Conservation (phyloP, 2,113 vertebrate genomes). For the Seriola rivoliana region DNA sequence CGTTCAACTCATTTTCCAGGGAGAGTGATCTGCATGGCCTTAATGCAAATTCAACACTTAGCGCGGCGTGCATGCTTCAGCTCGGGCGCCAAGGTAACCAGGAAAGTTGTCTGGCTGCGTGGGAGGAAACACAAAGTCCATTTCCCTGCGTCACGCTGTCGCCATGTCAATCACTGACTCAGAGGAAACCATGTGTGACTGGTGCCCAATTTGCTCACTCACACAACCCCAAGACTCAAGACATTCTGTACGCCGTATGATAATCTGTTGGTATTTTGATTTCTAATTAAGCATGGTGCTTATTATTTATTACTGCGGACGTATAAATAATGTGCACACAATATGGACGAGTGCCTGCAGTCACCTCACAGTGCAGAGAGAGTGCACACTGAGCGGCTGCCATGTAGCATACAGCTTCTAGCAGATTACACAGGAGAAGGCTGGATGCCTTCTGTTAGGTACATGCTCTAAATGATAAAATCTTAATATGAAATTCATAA, state of each 20-base stretch:
- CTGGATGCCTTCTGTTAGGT: conserved; percentile 71
- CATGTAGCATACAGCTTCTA: conserved; percentile 55
- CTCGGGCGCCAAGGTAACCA: conserved; percentile 35
- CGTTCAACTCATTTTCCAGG: conserved; percentile 49
- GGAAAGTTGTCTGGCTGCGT: conserved; percentile 53
- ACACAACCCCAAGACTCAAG: conserved; percentile 18
- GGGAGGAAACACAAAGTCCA: conserved; percentile 55
- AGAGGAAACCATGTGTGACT: conserved; percentile 61
- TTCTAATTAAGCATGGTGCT: conserved; percentile 37
- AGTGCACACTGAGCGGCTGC: conserved; percentile 46
- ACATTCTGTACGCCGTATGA: conserved; percentile 22
- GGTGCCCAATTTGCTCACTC: conserved; percentile 40
- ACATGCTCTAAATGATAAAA: conserved; percentile 76
- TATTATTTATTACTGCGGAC: conserved; percentile 48
- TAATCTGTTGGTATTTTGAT: conserved; percentile 63
- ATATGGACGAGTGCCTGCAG: conserved; percentile 59
- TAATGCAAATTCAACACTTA: conserved; percentile 52
- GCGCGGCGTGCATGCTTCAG: background rate
- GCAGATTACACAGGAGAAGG: conserved; percentile 63
- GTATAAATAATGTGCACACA: conserved; percentile 58
- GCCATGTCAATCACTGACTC: conserved; percentile 65
- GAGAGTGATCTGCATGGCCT: conserved; percentile 41
- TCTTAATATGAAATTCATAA: conserved; percentile 78
- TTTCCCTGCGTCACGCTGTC: conserved; percentile 61
- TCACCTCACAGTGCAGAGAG: conserved; percentile 44